Conservation (phyloP, 2,113 vertebrate species). For the Poeciliopsis occidentalis region DNA sequence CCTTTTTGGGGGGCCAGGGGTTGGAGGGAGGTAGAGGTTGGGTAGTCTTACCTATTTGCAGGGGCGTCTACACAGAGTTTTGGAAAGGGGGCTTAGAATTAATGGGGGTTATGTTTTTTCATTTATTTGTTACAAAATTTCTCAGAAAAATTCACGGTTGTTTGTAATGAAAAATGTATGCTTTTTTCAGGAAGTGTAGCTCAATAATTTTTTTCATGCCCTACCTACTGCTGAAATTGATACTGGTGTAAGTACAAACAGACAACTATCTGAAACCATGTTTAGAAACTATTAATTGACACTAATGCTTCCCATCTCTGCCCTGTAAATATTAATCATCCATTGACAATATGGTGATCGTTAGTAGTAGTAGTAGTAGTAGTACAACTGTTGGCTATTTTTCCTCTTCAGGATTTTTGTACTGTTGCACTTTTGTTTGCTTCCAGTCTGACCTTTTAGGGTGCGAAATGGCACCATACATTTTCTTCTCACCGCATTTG, state of each 20-base stretch:
- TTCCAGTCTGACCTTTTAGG: not conserved
- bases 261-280: not conserved
- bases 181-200: no score
- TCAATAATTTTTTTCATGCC: not conserved
- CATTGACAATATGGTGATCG: not conserved
- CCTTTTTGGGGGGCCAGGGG: not conserved
- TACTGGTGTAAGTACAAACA: not conserved
- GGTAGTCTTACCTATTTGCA: conserved; percentile 78
- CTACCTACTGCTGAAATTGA: not conserved
- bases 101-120: no score
- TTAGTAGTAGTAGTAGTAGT: not conserved
- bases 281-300: not conserved
- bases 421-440: not conserved
- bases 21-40: rapidly evolving
- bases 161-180: no score
- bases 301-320: not conserved
- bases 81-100: not conserved
- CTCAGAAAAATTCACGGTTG: no score
- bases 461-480: not conserved
- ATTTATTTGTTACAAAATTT: no score
- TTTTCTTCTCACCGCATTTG: not conserved
- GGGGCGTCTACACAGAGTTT: conserved; percentile 27
- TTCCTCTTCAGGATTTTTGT: no score
- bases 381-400: not conserved
- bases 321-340: not conserved